A percentile compares a stretch with the other conserved stretches of the same genome.
These are phyloP conservation scores for Xylota sylvarum DNA, from an alignment of 2,888 invertebrate genomes.

Conservation along the genomic window DNA sequence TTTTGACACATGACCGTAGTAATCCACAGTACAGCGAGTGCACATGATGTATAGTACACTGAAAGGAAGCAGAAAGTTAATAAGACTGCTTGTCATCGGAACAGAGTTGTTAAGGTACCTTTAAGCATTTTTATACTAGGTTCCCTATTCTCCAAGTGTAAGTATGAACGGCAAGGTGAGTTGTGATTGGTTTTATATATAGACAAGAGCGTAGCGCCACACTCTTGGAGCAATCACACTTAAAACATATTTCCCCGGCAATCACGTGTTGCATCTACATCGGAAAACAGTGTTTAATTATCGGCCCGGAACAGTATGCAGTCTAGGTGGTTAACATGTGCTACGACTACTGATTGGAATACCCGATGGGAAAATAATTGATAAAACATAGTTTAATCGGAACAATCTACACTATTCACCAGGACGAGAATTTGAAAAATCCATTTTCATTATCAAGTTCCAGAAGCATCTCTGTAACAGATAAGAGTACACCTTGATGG, in stretches of 20 bases:
- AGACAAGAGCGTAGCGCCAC: background rate
- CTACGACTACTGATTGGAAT: background rate
- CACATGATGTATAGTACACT: background rate
- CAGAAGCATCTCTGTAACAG: background rate
- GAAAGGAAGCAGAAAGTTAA: background rate
- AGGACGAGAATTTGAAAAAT: slow-evolving; percentile 1
- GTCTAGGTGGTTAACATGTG: background rate
- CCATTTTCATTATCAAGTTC: slow-evolving; percentile 6
- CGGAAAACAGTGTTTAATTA: background rate
- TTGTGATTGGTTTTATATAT: slow-evolving; percentile 30
- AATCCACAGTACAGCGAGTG: slow-evolving; percentile 17
- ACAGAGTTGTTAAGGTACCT: slow-evolving; percentile 3
- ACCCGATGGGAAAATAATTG: background rate
- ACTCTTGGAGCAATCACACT: slow-evolving; percentile 16
- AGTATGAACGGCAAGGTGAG: background rate
- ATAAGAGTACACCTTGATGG: too few species aligned
- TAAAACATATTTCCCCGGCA: background rate
- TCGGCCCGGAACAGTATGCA: background rate
- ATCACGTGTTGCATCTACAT: slow-evolving; percentile 18
- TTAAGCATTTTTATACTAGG: slow-evolving; percentile 21
- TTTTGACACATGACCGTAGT: slow-evolving; percentile 4
- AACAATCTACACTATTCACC: background rate
- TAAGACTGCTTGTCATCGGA: background rate
- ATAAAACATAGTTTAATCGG: background rate
- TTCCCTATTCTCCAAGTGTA: background rate